Evolutionary conservation across 2,113 vertebrate genomes (phyloP), one percentile per base, ranked within the genome.

Genomic region (Otus sunia): DNA sequence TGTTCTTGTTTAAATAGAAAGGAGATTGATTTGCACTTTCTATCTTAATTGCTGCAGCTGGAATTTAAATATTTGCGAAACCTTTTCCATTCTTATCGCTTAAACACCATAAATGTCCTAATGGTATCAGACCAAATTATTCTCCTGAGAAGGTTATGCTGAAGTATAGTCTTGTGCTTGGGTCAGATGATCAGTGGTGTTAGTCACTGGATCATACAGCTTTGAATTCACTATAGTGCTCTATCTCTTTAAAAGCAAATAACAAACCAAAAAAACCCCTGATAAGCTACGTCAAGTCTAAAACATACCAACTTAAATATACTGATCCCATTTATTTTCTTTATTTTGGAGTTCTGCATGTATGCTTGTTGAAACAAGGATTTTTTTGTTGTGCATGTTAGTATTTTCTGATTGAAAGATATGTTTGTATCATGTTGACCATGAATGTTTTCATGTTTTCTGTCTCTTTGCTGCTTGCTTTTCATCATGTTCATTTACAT

Each of bases 401-500:
- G 66, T 81, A 15, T 93, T 93, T 94, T 78, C 71, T 34, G 64
- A 20, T 71, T 55, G 63, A 32, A 74, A 91, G 62, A 15, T 5
- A 3, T 49, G 53, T 62, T 76, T 86, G 77, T 78, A 37, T 81
- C 29, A 3, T 43, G 62, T 77, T 91, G 60, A 68, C 75, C 62
- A 18, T 58, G 43, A 82, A 58, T 88, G 12, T 88, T 83, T 80
- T 93, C 30, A 36, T 97, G 87, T 96, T 93, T 85, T 96, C 83
- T 94, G 60, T 89, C 71, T 94, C 64, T 95, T 37, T 83, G 82
- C 84, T 94, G 77, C 88, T 62, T 91, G 75, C 55, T 93, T 93
- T 93, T 75, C 86, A 73, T 83, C 91, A 56, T 55, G 55, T 80
- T 95, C 88, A 86, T 96, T 96, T 88, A 53, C 88, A 88, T 69